Conservation (phyloP, 2,797 vertebrate species). For the Rhodeus uyekii region DNA sequence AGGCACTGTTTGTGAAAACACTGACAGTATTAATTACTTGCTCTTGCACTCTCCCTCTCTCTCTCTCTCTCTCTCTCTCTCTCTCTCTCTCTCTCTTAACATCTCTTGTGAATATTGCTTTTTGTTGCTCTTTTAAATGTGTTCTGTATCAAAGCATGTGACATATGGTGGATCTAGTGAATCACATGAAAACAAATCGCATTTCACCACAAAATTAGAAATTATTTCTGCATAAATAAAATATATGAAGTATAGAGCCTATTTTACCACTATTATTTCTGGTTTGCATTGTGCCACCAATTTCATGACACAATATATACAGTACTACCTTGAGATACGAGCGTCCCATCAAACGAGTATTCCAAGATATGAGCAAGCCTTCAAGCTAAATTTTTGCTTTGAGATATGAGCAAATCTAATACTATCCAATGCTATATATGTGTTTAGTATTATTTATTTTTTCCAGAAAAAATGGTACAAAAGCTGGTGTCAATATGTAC, state of each 20-base stretch:
- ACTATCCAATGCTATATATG: too few relatives aligned
- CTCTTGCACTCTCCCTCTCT: background rate
- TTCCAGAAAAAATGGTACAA: too few relatives aligned
- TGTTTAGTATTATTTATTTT: too few relatives aligned
- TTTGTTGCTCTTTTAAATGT: background rate
- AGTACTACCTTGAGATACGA: too few relatives aligned
- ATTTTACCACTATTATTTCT: background rate
- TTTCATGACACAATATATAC: too few relatives aligned
- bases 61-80: background rate
- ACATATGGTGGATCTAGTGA: background rate
- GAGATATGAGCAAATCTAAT: too few relatives aligned
- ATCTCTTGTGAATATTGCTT: background rate
- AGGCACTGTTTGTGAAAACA: conserved; percentile 50
- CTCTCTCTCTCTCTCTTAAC: background rate
- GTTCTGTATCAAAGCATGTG: background rate
- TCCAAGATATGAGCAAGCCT: too few relatives aligned
- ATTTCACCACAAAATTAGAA: background rate
- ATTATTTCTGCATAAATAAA: background rate
- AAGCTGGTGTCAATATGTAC: too few relatives aligned
- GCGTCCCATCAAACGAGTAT: too few relatives aligned
- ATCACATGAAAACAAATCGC: background rate
- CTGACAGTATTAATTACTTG: background rate
- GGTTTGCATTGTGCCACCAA: background rate
- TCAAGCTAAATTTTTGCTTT: too few relatives aligned
- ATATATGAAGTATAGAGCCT: background rate